These are phyloP conservation scores for Oscheius sp. DNA, from an alignment of 2,888 invertebrate genomes.

Conservation along the genomic window DNA sequence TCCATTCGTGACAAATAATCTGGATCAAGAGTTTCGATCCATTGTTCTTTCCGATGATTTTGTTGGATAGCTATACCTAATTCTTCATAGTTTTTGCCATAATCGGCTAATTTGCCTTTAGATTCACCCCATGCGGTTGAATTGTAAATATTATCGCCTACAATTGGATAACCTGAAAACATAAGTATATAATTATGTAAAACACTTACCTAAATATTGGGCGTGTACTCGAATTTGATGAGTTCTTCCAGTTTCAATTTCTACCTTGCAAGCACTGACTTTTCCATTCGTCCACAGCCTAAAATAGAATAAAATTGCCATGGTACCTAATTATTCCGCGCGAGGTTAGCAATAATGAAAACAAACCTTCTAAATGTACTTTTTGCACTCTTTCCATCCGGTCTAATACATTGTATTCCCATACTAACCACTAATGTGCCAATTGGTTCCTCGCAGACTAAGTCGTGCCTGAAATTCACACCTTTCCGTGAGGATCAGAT, in stretches of 20 bases:
- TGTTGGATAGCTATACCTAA: slow-evolving; percentile 57
- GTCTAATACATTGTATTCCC: slow-evolving; percentile 92
- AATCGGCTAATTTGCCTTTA: slow-evolving; percentile 88
- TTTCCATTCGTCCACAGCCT: slow-evolving; percentile 57
- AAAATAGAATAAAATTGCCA: slow-evolving; percentile 1
- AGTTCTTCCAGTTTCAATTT: slow-evolving; percentile 95
- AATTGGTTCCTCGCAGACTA: slow-evolving; percentile 69
- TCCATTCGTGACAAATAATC: slow-evolving; percentile 61
- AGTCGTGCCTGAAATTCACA: slow-evolving; percentile 59
- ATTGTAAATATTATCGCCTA: slow-evolving; percentile 97
- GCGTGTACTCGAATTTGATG: slow-evolving; percentile 98
- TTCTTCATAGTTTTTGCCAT: slow-evolving; percentile 74
- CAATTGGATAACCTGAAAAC: slow-evolving; percentile 88
- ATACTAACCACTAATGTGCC: slow-evolving; percentile 83
- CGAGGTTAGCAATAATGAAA: no score
- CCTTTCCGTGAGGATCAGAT: slow-evolving; percentile 14
- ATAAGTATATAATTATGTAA: background rate
- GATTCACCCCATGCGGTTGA: slow-evolving; percentile 90
- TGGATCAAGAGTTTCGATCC: slow-evolving; percentile 64
- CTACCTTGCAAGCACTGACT: slow-evolving; percentile 90
- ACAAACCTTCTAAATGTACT: slow-evolving; percentile 46
- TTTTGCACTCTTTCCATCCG: slow-evolving; percentile 79
- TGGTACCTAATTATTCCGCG: no score
- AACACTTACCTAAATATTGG: slow-evolving; percentile 86
- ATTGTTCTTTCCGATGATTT: slow-evolving; percentile 55